Percentiles rank a stretch among this genome's conserved stretches.
phyloP scores from a whole-genome alignment of 1,140 invertebrate species.

The Drosophila cardini region DNA sequence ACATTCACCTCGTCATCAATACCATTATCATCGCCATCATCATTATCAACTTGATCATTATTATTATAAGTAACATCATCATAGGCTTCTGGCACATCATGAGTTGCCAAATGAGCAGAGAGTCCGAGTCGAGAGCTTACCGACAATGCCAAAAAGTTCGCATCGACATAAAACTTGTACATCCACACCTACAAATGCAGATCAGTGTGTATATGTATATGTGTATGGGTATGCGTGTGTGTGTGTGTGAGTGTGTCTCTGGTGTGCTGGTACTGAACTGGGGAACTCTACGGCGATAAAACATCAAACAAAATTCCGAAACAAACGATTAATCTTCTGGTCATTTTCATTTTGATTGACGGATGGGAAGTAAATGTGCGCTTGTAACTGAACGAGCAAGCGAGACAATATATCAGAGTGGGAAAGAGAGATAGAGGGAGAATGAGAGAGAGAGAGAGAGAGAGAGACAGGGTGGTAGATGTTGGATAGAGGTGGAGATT shows the following conservation, averaged over 20 bases:
- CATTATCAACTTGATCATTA: slow-evolving; percentile 17
- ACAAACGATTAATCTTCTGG: slow-evolving; percentile 84
- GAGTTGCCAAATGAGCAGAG: slow-evolving; percentile 44
- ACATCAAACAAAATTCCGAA: slow-evolving; percentile 84
- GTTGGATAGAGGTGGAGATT: neutral
- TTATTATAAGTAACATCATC: slow-evolving; percentile 28
- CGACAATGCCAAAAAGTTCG: slow-evolving; percentile 51
- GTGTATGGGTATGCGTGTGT: slow-evolving; percentile 7
- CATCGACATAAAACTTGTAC: slow-evolving; percentile 41
- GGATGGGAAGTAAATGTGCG: slow-evolving; percentile 78
- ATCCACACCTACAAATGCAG: neutral
- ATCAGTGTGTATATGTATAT: neutral
- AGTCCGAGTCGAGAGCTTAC: slow-evolving; percentile 38
- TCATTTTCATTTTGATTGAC: slow-evolving; percentile 84
- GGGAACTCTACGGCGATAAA: slow-evolving; percentile 71
- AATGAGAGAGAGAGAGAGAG: neutral
- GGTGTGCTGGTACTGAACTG: slow-evolving; percentile 49
- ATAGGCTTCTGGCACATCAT: slow-evolving; percentile 45
- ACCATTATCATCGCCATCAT: slow-evolving; percentile 23
- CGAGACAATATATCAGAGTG: slow-evolving; percentile 36
- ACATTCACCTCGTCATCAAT: slow-evolving; percentile 39
- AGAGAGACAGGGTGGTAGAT: neutral
- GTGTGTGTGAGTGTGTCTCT: slow-evolving; percentile 21
- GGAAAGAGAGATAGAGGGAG: neutral
- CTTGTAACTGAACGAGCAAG: slow-evolving; percentile 60